Evolutionary conservation across 2,888 invertebrate species (phyloP).

Genomic region (Chaitophorus viminalis): DNA sequence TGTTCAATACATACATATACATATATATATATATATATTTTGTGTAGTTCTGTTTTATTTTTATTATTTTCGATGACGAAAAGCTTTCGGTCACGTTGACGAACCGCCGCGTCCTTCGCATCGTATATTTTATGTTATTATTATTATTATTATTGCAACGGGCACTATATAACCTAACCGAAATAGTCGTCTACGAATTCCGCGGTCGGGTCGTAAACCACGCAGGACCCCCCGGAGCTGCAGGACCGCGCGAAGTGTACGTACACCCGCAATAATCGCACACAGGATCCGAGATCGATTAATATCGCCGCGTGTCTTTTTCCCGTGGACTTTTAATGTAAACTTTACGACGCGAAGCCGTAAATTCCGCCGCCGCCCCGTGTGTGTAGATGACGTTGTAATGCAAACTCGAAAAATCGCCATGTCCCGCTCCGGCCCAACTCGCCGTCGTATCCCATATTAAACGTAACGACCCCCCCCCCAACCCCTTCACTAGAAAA

Average conservation of each 20-base stretch:
- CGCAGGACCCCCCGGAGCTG: not conserved
- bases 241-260: too few species aligned
- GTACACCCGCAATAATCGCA: constrained; percentile 29
- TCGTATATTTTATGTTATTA: not conserved
- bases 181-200: constrained; percentile 20
- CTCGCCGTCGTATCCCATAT: not conserved
- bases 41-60: constrained; percentile 10
- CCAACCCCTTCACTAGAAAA: too few species aligned
- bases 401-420: not conserved
- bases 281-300: constrained; percentile 10
- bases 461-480: not conserved
- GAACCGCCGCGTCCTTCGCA: not conserved
- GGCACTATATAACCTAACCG: not conserved
- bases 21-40: too few species aligned
- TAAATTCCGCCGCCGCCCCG: not conserved
- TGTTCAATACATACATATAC: too few species aligned
- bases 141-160: not conserved
- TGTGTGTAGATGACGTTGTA: not conserved
- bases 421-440: not conserved
- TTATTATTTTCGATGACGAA: constrained; percentile 43
- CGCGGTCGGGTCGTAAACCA: constrained; percentile 31
- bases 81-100: constrained; percentile 36
- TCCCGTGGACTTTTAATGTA: constrained; percentile 38
- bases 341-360: constrained; percentile 32
- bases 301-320: constrained; percentile 33